phyloP scores from a whole-genome alignment of 2,797 vertebrate genomes.

The Anabas testudineus region DNA sequence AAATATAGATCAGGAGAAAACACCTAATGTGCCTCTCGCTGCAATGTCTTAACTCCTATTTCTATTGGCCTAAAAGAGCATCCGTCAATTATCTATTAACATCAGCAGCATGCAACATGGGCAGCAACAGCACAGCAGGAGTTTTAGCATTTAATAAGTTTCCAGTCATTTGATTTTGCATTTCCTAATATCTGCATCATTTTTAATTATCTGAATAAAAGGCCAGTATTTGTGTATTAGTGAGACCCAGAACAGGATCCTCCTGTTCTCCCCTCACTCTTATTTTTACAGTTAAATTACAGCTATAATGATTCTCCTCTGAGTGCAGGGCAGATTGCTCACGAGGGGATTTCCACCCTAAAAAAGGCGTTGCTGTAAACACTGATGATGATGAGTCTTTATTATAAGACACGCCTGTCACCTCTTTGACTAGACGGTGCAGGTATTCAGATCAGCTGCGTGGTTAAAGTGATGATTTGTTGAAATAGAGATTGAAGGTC shows the following conservation, averaged over 20 bases:
- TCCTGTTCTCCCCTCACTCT: neutral
- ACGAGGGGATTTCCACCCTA: slow-evolving; percentile 61
- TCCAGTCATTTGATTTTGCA: neutral
- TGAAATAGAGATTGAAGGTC: neutral
- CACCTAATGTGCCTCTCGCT: neutral
- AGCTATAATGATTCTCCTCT: slow-evolving; percentile 4
- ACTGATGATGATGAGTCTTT: slow-evolving; percentile 31
- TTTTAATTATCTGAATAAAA: no score
- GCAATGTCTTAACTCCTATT: neutral
- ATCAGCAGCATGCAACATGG: neutral
- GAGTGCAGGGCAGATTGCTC: neutral
- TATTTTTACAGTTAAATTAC: slow-evolving; percentile 27
- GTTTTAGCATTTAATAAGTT: neutral
- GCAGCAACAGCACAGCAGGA: neutral
- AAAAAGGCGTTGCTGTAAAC: slow-evolving; percentile 22
- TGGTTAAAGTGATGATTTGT: neutral
- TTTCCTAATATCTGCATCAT: neutral
- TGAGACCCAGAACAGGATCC: neutral
- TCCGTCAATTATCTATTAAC: neutral
- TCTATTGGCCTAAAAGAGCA: neutral
- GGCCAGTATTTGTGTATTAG: accelerated
- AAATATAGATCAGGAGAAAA: no score
- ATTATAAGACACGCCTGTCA: slow-evolving; percentile 26
- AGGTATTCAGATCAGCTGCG: neutral
- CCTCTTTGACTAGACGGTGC: slow-evolving; percentile 10